Evolutionary conservation across 2,797 vertebrate genomes (phyloP).

Genomic region (Rhinoraja longicauda): DNA sequence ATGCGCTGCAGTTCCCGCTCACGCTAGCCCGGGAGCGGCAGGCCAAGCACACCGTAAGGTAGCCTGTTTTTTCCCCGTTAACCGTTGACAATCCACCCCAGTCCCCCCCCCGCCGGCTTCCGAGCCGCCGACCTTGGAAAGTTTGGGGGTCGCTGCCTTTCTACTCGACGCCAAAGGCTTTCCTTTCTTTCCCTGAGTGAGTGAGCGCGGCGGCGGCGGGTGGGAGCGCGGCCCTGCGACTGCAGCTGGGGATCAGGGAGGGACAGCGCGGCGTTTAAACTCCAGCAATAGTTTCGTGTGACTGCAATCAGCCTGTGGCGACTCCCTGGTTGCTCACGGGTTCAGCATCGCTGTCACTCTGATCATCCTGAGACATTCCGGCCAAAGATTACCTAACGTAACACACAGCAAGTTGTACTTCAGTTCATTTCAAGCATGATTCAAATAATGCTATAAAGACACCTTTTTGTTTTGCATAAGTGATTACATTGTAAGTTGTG

Average conservation of each 20-base stretch:
- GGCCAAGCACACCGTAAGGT: constrained; percentile 57
- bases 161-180: background rate
- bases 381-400: background rate
- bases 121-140: constrained; percentile 28
- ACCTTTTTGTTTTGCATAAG: background rate
- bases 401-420: background rate
- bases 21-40: constrained; percentile 51
- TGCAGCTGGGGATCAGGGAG: background rate
- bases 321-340: background rate
- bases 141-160: background rate
- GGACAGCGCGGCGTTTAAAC: constrained; percentile 3
- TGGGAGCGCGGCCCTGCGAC: background rate
- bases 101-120: background rate
- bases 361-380: background rate
- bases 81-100: background rate
- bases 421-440: background rate
- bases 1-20: constrained; percentile 56
- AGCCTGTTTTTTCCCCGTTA: constrained; percentile 40
- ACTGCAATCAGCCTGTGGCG: background rate
- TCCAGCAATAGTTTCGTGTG: background rate
- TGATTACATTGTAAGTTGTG: background rate
- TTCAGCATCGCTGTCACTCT: background rate
- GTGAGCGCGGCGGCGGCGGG: background rate
- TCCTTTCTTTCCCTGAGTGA: background rate
- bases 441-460: background rate